Percentiles rank a stretch among this genome's conserved stretches.
Conservation (phyloP, 1,140 invertebrate genomes). For the Ephestia elutella region DNA sequence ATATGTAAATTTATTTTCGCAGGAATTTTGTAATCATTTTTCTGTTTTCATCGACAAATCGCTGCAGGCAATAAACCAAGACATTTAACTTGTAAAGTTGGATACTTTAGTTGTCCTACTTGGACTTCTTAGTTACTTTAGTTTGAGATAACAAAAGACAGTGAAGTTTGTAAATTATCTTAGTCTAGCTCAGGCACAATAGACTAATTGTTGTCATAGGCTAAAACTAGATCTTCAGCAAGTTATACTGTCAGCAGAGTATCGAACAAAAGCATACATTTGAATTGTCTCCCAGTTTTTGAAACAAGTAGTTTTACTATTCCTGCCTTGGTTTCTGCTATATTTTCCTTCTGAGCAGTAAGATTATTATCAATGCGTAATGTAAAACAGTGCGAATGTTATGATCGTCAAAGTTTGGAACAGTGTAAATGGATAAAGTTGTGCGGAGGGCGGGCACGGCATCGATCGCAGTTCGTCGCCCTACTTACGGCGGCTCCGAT, state of each 20-base stretch:
- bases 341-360: no score
- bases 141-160: slow-evolving; percentile 8
- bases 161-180: slow-evolving; percentile 9
- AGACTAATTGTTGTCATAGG: slow-evolving; percentile 4
- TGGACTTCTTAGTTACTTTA: slow-evolving; percentile 8
- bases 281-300: neutral
- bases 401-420: slow-evolving; percentile 63
- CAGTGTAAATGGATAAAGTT: slow-evolving; percentile 66
- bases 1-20: slow-evolving; percentile 22
- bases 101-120: slow-evolving; percentile 6
- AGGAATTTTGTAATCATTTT: slow-evolving; percentile 20
- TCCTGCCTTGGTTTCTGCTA: no score
- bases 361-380: neutral
- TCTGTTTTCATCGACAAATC: slow-evolving; percentile 11
- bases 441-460: slow-evolving; percentile 47
- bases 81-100: slow-evolving; percentile 10
- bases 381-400: slow-evolving; percentile 29
- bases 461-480: slow-evolving; percentile 71
- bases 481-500: slow-evolving; percentile 64
- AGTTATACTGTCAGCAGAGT: neutral
- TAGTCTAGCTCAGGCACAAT: slow-evolving; percentile 4
- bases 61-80: neutral
- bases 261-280: neutral
- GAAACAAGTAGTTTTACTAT: neutral
- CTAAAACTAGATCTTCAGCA: slow-evolving; percentile 3